Evolutionary conservation across 2,797 vertebrate species (phyloP).

Genomic region (Chloroceryle amazona): DNA sequence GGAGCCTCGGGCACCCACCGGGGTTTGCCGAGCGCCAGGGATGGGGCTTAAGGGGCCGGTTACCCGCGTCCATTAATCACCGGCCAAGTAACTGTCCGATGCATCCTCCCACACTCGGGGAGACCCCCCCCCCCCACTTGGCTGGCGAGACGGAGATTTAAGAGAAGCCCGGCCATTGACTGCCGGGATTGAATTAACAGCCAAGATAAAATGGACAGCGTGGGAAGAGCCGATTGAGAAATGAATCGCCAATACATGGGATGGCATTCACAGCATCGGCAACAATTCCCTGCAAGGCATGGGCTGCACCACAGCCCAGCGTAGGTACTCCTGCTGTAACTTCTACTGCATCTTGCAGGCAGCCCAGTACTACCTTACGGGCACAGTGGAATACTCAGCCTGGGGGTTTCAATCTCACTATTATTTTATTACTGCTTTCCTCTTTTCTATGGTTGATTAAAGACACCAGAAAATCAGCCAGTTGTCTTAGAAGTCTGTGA

Average conservation of each 20-base stretch:
- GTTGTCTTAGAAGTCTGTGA: not conserved
- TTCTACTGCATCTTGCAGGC: fast-evolving
- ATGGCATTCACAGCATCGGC: fast-evolving
- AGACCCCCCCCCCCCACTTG: not conserved
- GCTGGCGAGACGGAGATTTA: not conserved
- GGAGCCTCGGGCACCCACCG: not conserved
- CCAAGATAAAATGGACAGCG: not conserved
- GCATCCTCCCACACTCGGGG: not conserved
- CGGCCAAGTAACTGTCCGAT: fast-evolving
- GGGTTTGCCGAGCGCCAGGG: not conserved
- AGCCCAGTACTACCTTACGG: fast-evolving
- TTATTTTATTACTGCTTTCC: not conserved
- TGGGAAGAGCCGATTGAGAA: not conserved
- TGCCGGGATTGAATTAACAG: not conserved
- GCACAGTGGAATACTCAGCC: not conserved
- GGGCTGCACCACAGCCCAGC: not conserved
- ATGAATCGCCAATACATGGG: not conserved
- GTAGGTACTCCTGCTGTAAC: fast-evolving
- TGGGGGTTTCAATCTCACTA: not conserved
- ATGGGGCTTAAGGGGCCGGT: fast-evolving
- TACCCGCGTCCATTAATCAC: fast-evolving
- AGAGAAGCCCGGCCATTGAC: not conserved
- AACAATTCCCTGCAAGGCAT: fast-evolving
- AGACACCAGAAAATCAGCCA: not conserved
- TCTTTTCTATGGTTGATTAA: not conserved